A percentile compares a stretch with the other conserved stretches of the same genome.
These are phyloP conservation scores for Bombus breviceps DNA, from an alignment of 1,140 invertebrate species.

Conservation along the genomic window DNA sequence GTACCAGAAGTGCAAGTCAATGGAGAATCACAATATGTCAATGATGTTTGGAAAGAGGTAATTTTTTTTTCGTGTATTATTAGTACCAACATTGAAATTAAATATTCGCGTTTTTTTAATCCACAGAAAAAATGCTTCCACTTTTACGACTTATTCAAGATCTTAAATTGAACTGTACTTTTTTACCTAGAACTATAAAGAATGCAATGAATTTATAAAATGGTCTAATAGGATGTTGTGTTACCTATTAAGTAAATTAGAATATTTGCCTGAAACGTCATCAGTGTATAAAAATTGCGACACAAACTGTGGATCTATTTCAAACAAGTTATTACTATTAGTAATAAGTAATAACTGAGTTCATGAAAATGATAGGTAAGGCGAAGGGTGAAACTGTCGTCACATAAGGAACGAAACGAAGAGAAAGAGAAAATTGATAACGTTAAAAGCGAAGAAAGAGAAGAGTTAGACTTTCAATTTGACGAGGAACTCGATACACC, in stretches of 20 bases:
- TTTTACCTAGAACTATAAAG: slow-evolving; percentile 20
- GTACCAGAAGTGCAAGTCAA: slow-evolving; percentile 33
- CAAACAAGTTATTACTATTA: slow-evolving; percentile 12
- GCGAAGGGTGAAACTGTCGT: slow-evolving; percentile 80
- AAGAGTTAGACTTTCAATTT: slow-evolving; percentile 98
- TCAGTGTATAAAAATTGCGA: background rate
- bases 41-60: slow-evolving; percentile 84
- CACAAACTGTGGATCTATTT: slow-evolving; percentile 17
- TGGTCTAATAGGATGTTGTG: background rate
- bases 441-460: slow-evolving; percentile 85
- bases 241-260: slow-evolving; percentile 23
- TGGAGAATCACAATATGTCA: slow-evolving; percentile 61
- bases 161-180: slow-evolving; percentile 21
- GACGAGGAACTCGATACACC: slow-evolving; percentile 95
- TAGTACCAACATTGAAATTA: background rate
- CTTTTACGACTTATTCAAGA: slow-evolving; percentile 19
- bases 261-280: background rate
- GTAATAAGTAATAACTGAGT: slow-evolving; percentile 33
- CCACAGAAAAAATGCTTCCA: slow-evolving; percentile 17
- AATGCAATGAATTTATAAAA: slow-evolving; percentile 13
- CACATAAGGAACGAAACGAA: slow-evolving; percentile 80
- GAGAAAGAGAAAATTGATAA: slow-evolving; percentile 76
- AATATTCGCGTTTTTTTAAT: slow-evolving; percentile 28
- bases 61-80: background rate
- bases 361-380: slow-evolving; percentile 79